Evolutionary conservation across 1,140 invertebrate genomes (phyloP).

Genomic region (Temnothorax nylanderi): DNA sequence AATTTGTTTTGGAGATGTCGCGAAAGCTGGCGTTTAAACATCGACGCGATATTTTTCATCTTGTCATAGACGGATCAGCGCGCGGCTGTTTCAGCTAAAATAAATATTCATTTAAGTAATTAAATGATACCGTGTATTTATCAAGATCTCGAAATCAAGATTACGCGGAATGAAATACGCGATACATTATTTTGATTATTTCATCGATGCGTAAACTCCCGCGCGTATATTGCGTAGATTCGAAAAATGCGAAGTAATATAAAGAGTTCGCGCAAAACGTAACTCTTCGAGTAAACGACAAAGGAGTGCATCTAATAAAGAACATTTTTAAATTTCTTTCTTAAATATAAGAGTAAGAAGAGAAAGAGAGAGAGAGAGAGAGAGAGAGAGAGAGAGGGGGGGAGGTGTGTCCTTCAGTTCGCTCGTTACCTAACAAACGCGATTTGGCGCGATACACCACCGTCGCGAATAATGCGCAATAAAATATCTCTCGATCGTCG

Average conservation of each 20-base stretch:
- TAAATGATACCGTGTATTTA: background rate
- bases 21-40: background rate
- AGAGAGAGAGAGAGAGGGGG: too few species aligned
- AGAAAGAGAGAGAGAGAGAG: background rate
- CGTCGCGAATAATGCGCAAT: conserved; percentile 38
- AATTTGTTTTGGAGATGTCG: background rate
- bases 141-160: background rate
- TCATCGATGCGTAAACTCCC: background rate
- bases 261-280: background rate
- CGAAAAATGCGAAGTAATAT: background rate
- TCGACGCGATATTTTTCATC: background rate
- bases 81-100: background rate
- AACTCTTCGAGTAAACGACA: background rate
- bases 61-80: background rate
- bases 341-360: background rate
- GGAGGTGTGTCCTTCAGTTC: background rate
- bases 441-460: conserved; percentile 2
- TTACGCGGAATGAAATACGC: background rate
- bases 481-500: conserved; percentile 52
- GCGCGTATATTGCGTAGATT: background rate
- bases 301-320: background rate
- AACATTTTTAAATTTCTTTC: background rate
- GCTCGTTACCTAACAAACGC: conserved; percentile 21
- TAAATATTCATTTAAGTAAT: conserved; percentile 10
- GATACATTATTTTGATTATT: background rate